Evolutionary conservation across 2,113 vertebrate genomes (phyloP).

Genomic region (Eurypyga helias): DNA sequence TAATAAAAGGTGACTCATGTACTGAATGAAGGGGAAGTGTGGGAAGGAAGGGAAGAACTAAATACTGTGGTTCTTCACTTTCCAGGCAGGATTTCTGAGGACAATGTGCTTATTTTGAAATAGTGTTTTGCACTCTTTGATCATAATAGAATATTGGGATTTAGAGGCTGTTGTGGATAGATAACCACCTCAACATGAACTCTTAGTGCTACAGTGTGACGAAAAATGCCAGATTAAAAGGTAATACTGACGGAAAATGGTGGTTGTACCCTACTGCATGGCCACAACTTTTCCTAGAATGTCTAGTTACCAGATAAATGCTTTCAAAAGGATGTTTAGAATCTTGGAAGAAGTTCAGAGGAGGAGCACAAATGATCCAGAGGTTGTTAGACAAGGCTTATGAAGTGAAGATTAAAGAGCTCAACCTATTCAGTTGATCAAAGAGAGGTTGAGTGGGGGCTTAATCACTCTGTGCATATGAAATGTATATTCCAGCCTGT

Average conservation of each 20-base stretch:
- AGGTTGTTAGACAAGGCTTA: not conserved
- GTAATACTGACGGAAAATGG: not conserved
- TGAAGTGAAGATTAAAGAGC: slow-evolving; percentile 5
- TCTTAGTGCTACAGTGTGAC: not conserved
- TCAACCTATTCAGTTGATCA: not conserved
- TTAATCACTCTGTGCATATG: not conserved
- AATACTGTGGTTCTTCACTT: not conserved
- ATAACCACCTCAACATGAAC: not conserved
- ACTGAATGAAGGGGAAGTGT: not conserved
- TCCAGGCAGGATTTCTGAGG: not conserved
- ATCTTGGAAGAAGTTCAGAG: not conserved
- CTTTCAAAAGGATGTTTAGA: not conserved
- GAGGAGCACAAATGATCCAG: not conserved
- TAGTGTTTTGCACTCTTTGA: not conserved
- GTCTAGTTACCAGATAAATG: not conserved
- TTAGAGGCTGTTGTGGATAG: not conserved
- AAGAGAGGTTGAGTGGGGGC: not conserved
- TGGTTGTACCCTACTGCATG: not conserved
- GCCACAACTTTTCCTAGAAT: not conserved
- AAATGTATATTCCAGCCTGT: not conserved
- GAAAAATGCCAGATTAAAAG: not conserved
- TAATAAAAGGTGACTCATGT: not conserved
- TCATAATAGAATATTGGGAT: not conserved
- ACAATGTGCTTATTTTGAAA: not conserved
- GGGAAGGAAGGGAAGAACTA: not conserved